These are phyloP conservation scores for Pollimyrus isidori DNA, from an alignment of 2,113 vertebrate genomes.

Conservation along the genomic window DNA sequence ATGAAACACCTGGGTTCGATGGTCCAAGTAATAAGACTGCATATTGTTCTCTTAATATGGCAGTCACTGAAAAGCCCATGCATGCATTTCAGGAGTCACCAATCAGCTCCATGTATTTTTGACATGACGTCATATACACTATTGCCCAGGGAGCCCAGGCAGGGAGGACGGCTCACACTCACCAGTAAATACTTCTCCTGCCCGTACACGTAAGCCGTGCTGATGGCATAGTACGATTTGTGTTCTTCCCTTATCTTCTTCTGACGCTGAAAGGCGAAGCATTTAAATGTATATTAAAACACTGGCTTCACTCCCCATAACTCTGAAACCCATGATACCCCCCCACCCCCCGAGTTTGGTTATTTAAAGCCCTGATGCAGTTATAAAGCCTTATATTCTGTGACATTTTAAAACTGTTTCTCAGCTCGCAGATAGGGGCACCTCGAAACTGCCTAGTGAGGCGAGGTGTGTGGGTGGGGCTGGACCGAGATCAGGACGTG, in stretches of 20 bases:
- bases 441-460: background rate
- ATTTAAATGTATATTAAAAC: background rate
- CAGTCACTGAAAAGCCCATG: background rate
- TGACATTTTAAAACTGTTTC: background rate
- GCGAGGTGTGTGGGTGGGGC: background rate
- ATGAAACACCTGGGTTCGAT: background rate
- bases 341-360: background rate
- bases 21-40: background rate
- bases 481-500: too few species aligned
- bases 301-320: background rate
- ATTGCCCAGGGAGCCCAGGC: background rate
- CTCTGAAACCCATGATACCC: background rate
- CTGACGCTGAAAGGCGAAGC: conserved; percentile 47
- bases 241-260: conserved; percentile 79
- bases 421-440: background rate
- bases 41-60: background rate
- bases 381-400: background rate
- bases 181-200: conserved; percentile 98
- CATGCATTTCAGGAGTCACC: background rate
- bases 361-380: background rate
- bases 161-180: conserved; percentile 41
- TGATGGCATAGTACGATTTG: conserved; percentile 92
- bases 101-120: background rate
- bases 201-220: conserved; percentile 92
- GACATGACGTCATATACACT: too few species aligned